Base-by-base conservation (phyloP, 2,797 vertebrate species). In the Melanotaenia pygmaea region DNA sequence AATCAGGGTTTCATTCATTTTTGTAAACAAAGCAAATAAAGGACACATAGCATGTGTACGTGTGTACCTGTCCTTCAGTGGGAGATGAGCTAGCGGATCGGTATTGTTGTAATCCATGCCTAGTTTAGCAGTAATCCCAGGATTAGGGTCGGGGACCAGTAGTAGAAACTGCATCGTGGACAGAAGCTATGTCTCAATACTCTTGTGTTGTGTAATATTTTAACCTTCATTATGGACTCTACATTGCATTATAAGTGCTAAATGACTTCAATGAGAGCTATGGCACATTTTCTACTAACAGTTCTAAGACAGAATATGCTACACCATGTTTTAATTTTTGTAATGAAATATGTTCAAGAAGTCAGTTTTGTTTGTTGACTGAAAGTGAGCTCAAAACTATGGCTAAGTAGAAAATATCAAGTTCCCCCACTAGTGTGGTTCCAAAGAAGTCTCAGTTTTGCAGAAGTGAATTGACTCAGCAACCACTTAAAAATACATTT, bases 131-230 rank as follows among this genome's bases (percentile, higher is more conserved):
- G 75, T 90, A 95, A 94, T 94, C 94, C 94, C 73, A 83, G 94
- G 93, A 95, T 95, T 95, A 86, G 88, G 95, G 95, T 95, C 94
- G 94, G 75, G 71, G 75, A 78, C 84, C 91, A 86, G 92, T 90
- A 68, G 86, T 79, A 91, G 86, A 94, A 94, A 93, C 81, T 94
- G 94, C 94, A 91, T 86, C 86, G 90, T 92, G 82, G 90, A 89
- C 91, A 92, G 73, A 91, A 91, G 72, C 38, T 69, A 66, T 75
- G 67, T 82, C 68, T 78, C 59, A 78, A 71, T 79, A 64, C 70
- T 69, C 59, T 58, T 70, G n/a, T 4, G 80, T 90, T 88, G 80
- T 87, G 62, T 83, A 85, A 88, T 82, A 64, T 79, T 56, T 26
- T 72, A 80, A 80, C 57, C 81, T 82, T 83, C 30, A 68, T 68